A percentile compares a stretch with the other conserved stretches of the same genome.
Conservation (phyloP, 2,113 vertebrate species). For the Pachycephala philippinensis region DNA sequence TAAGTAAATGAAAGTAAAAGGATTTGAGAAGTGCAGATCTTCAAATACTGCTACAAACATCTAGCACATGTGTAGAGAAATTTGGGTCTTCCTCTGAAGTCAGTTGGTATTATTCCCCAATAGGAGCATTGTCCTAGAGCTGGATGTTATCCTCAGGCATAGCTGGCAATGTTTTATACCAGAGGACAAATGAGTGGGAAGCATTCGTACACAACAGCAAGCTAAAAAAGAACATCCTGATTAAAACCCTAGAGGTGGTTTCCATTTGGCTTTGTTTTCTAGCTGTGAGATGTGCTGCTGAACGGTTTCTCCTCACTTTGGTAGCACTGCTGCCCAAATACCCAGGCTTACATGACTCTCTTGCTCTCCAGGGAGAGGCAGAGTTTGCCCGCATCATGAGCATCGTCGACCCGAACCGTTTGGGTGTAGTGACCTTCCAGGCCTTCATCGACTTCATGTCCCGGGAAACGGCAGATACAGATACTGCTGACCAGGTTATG, state of each 20-base stretch:
- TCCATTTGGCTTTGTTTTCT: neutral
- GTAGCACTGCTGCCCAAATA: neutral
- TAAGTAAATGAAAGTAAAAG: neutral
- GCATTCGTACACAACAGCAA: neutral
- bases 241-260: neutral
- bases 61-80: neutral
- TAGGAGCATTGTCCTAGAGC: neutral
- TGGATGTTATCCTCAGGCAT: neutral
- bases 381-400: constrained; percentile 99
- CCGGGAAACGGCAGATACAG: constrained; percentile 93
- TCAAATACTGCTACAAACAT: neutral
- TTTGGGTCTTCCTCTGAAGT: neutral
- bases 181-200: neutral
- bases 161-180: neutral
- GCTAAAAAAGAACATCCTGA: neutral
- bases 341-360: neutral
- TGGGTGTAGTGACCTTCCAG: constrained; percentile 95
- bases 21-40: neutral
- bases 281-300: neutral
- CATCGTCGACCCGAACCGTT: constrained; percentile 95
- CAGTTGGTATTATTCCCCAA: neutral
- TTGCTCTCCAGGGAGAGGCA: constrained; percentile 86
- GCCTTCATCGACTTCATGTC: constrained; percentile 99
- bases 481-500: constrained; percentile 98
- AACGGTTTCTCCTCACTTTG: neutral